phyloP scores from a whole-genome alignment of 2,113 vertebrate species.

The Smithornis capensis region DNA sequence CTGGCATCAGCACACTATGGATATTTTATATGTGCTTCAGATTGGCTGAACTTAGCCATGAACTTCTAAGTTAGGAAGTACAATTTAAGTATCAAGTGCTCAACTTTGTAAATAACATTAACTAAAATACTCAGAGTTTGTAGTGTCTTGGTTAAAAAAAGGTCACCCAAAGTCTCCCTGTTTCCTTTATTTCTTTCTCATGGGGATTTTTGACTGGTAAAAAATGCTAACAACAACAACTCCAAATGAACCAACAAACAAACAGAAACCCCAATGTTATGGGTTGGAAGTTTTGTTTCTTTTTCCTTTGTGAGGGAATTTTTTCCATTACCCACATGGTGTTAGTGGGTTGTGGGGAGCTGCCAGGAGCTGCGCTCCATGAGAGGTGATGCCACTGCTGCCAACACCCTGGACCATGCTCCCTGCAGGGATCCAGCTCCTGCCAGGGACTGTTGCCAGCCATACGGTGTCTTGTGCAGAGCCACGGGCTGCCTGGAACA shows the following conservation, averaged over 20 bases:
- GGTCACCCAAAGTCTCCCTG: slow-evolving; percentile 80
- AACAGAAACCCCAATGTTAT: not conserved
- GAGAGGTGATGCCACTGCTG: too few species aligned
- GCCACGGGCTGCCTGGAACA: too few species aligned
- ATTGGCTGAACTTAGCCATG: not conserved
- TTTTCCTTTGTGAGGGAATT: too few species aligned
- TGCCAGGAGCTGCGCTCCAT: too few species aligned
- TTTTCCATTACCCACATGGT: too few species aligned
- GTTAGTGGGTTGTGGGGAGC: too few species aligned
- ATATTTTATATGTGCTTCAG: not conserved
- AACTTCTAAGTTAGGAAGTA: not conserved
- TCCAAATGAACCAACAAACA: not conserved
- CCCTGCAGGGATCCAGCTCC: too few species aligned
- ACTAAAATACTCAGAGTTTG: not conserved
- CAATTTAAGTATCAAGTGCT: not conserved
- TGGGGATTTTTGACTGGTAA: slow-evolving; percentile 83
- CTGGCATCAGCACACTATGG: not conserved
- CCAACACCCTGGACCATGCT: too few species aligned
- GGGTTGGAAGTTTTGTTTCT: too few species aligned
- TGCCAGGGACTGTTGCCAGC: too few species aligned
- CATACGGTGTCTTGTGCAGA: too few species aligned
- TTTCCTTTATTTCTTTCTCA: slow-evolving; percentile 82
- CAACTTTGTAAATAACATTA: not conserved
- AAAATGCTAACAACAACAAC: not conserved
- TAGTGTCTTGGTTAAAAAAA: slow-evolving; percentile 73